Conservation (phyloP, 37 sponge, comb jelly and placozoan genomes). For the Geodia barretti region DNA sequence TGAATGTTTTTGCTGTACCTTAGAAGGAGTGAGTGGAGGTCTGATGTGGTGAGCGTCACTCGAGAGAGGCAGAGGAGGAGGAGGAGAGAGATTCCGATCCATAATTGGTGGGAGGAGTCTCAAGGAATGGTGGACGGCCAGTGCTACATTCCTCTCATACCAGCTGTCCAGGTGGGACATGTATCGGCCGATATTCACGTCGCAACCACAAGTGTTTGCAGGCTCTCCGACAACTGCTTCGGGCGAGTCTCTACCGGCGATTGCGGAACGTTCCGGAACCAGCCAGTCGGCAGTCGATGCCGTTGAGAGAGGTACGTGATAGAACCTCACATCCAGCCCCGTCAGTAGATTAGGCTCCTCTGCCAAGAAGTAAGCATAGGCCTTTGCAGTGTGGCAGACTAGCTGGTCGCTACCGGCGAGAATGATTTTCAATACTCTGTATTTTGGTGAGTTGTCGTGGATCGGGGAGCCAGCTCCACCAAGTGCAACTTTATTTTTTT, state of each 20-base stretch:
- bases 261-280: neutral
- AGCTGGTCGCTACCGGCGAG: constrained; percentile 66
- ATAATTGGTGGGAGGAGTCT: constrained; percentile 59
- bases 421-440: constrained; percentile 57
- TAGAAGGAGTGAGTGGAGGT: constrained; percentile 18
- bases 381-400: constrained; percentile 46
- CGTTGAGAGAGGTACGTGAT: constrained; percentile 68
- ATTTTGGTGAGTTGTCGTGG: neutral
- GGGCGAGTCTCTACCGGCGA: constrained; percentile 31
- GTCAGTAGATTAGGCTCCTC: constrained; percentile 63
- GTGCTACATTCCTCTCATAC: constrained; percentile 87
- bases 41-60: neutral
- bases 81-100: neutral
- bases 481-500: neutral
- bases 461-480: neutral
- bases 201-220: constrained; percentile 27
- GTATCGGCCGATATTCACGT: constrained; percentile 78
- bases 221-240: constrained; percentile 38
- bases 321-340: constrained; percentile 62
- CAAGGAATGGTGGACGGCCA: constrained; percentile 72
- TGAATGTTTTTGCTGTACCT: neutral
- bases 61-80: neutral
- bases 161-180: constrained; percentile 87
- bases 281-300: constrained; percentile 18
- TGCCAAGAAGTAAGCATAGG: constrained; percentile 54